phyloP scores from a whole-genome alignment of 2,888 invertebrate species.

The Drosophila yooni region DNA sequence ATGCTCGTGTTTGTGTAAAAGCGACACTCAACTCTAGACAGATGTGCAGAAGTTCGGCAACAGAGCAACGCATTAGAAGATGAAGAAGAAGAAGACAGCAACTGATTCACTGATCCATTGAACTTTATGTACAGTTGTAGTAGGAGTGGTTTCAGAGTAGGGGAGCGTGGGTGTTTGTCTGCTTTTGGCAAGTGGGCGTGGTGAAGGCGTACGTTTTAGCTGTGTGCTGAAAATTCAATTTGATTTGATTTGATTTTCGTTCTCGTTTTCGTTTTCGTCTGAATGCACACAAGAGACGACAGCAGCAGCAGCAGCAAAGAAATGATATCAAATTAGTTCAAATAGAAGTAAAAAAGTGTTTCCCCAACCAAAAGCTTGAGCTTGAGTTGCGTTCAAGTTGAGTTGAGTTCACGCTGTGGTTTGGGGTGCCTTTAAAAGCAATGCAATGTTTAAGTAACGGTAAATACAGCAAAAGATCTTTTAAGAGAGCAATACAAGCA shows the following conservation, averaged over 20 bases:
- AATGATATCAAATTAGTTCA: constrained; percentile 77
- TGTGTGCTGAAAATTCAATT: constrained; percentile 80
- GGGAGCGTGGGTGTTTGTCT: background rate
- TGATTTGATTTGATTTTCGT: constrained; percentile 83
- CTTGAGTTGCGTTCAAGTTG: constrained; percentile 15
- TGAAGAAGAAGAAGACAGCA: constrained; percentile 12
- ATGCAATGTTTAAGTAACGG: constrained; percentile 21
- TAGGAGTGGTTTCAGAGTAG: background rate
- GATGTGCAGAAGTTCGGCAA: constrained; percentile 57
- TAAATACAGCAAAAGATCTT: constrained; percentile 1
- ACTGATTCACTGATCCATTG: constrained; percentile 59
- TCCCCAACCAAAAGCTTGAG: constrained; percentile 1
- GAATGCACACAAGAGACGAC: constrained; percentile 72
- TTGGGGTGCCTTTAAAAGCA: constrained; percentile 11
- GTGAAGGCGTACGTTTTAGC: constrained; percentile 43
- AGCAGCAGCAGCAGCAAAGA: constrained; percentile 33
- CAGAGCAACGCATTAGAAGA: constrained; percentile 38
- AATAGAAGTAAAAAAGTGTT: constrained; percentile 64
- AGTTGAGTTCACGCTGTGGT: constrained; percentile 12
- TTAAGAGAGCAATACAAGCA: constrained; percentile 19
- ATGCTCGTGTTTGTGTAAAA: background rate
- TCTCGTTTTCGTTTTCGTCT: constrained; percentile 80
- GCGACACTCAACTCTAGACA: background rate
- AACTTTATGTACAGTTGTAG: constrained; percentile 33
- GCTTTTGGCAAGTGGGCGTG: constrained; percentile 15